A percentile compares a stretch with the other conserved stretches of the same genome.
These are phyloP conservation scores for Puntigrus tetrazona DNA, from an alignment of 2,113 vertebrate genomes.

Conservation along the genomic window DNA sequence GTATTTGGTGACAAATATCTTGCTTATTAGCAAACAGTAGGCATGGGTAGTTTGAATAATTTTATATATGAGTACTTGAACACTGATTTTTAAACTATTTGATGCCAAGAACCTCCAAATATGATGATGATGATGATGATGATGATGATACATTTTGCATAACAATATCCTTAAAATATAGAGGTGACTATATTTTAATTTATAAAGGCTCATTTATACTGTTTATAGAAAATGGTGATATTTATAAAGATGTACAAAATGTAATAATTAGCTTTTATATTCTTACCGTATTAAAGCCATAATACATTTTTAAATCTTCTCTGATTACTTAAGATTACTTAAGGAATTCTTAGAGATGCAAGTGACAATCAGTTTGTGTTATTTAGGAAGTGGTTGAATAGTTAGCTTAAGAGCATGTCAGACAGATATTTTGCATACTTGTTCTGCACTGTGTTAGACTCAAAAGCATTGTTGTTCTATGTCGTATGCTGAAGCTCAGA, in stretches of 20 bases:
- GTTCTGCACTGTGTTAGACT: not conserved
- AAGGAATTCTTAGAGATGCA: not conserved
- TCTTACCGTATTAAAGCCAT: not conserved
- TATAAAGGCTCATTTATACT: not conserved
- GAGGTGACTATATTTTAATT: not conserved
- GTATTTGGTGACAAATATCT: slow-evolving; percentile 51
- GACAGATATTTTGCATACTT: not conserved
- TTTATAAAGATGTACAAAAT: not conserved
- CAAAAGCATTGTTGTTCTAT: not conserved
- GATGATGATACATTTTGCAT: not conserved
- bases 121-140: not conserved
- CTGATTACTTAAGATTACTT: too few species aligned
- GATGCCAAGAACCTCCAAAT: not conserved
- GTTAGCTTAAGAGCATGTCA: not conserved
- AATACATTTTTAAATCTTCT: too few species aligned
- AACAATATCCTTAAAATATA: not conserved
- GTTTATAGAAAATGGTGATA: not conserved
- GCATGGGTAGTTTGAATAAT: not conserved
- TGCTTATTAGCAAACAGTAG: slow-evolving; percentile 45
- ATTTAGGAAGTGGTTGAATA: not conserved
- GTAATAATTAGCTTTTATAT: not conserved
- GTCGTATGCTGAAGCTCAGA: not conserved
- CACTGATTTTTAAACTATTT: not conserved
- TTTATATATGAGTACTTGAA: not conserved
- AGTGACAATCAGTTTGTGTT: not conserved